Evolutionary conservation across 2,888 invertebrate species (phyloP).

Genomic region (Trilocha varians): DNA sequence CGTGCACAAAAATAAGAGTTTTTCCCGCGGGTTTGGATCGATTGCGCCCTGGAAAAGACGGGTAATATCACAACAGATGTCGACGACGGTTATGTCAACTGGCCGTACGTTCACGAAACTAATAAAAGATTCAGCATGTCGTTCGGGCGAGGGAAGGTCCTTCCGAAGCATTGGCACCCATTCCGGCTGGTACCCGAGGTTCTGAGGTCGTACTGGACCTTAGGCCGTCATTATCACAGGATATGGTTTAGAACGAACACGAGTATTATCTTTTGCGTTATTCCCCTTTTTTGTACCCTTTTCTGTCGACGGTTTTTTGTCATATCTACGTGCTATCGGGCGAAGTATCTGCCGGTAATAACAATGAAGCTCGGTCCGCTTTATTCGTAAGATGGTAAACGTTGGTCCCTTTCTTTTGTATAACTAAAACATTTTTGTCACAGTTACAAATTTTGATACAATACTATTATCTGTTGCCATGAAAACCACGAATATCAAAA

Average conservation of each 20-base stretch:
- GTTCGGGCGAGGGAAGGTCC: constrained; percentile 57
- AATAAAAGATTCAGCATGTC: constrained; percentile 72
- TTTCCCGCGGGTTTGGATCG: constrained; percentile 37
- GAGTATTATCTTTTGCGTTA: constrained; percentile 29
- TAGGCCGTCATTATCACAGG: constrained; percentile 43
- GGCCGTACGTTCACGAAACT: constrained; percentile 66
- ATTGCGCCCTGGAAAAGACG: constrained; percentile 49
- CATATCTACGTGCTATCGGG: neutral
- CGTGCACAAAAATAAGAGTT: constrained; percentile 53
- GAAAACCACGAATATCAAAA: too few species aligned
- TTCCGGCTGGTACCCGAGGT: constrained; percentile 30
- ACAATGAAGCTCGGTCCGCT: neutral
- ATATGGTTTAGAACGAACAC: constrained; percentile 45
- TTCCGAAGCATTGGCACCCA: constrained; percentile 45
- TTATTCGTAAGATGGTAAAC: neutral
- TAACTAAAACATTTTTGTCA: too few species aligned
- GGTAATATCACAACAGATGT: constrained; percentile 70
- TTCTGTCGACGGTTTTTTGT: neutral
- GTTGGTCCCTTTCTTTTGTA: too few species aligned
- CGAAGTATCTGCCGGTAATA: neutral
- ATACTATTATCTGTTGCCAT: too few species aligned
- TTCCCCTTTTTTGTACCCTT: constrained; percentile 19
- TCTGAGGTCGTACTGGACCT: constrained; percentile 44
- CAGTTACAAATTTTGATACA: too few species aligned
- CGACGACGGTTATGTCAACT: constrained; percentile 67